Conservation (phyloP, 2,888 invertebrate species). For the Aproaerema taeniolella region DNA sequence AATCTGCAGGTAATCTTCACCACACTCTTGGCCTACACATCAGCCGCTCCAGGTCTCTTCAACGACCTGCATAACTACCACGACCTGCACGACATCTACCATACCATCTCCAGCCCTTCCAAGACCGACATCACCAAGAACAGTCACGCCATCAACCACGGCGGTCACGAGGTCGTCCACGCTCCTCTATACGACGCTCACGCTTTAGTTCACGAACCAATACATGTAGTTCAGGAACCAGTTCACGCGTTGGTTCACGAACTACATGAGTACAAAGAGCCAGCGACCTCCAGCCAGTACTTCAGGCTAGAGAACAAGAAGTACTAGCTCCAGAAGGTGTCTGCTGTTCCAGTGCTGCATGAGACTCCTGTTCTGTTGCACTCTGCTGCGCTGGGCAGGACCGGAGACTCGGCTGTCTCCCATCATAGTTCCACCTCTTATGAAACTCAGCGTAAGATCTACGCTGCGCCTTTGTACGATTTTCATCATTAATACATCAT, state of each 20-base stretch:
- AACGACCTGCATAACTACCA: conserved; percentile 31
- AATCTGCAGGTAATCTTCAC: conserved; percentile 39
- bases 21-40: conserved; percentile 37
- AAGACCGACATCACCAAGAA: conserved; percentile 39
- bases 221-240: conserved; percentile 24
- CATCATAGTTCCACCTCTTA: conserved; percentile 70
- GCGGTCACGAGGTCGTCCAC: conserved; percentile 23
- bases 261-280: conserved; percentile 5
- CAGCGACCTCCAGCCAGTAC: conserved; percentile 16
- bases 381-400: conserved; percentile 36
- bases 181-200: conserved; percentile 18
- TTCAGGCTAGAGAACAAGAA: conserved; percentile 11
- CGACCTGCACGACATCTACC: conserved; percentile 13
- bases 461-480: conserved; percentile 35
- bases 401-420: conserved; percentile 60
- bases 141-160: conserved; percentile 32
- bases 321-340: background rate
- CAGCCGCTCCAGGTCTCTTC: conserved; percentile 42
- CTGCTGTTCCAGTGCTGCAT: conserved; percentile 26
- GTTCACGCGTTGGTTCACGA: conserved; percentile 25
- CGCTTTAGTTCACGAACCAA: background rate
- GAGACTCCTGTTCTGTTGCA: conserved; percentile 27
- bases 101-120: conserved; percentile 21
- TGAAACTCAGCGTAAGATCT: conserved; percentile 48
- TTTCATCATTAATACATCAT: conserved; percentile 45